These are phyloP conservation scores for Heliopora coerulea DNA, from an alignment of 92 coral and sea anemone species.

Conservation along the genomic window DNA sequence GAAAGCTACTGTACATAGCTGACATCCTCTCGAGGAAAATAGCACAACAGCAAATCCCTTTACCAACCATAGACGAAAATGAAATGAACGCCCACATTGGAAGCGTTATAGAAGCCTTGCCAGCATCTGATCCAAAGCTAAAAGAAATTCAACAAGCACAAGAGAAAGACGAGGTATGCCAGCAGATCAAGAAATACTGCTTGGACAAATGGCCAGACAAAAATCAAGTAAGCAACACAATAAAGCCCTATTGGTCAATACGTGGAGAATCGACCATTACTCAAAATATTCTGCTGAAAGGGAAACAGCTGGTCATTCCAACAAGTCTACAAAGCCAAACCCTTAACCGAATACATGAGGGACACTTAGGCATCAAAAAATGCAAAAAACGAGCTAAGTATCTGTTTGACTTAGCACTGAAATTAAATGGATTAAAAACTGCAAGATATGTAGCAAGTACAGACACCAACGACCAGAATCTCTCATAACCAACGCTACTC, in stretches of 20 bases:
- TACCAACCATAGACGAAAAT: conserved; percentile 17
- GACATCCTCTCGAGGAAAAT: conserved; percentile 51
- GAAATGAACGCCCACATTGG: conserved; percentile 44
- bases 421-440: conserved; percentile 26
- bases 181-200: conserved; percentile 33
- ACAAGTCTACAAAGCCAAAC: conserved; percentile 25
- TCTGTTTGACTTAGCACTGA: conserved; percentile 43
- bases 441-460: conserved; percentile 33
- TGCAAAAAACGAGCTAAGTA: conserved; percentile 35
- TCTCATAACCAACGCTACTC: conserved; percentile 22
- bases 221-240: conserved; percentile 16
- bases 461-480: conserved; percentile 28
- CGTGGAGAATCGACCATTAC: conserved; percentile 36
- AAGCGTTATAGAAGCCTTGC: conserved; percentile 40
- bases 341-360: conserved; percentile 41
- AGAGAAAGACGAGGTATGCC: conserved; percentile 48
- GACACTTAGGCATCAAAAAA: conserved; percentile 48
- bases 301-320: conserved; percentile 53
- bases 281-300: conserved; percentile 54
- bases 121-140: conserved; percentile 37
- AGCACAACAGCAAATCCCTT: neutral
- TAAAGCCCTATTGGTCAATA: conserved; percentile 35
- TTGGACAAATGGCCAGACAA: conserved; percentile 42
- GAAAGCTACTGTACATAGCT: conserved; percentile 27
- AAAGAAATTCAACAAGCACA: conserved; percentile 48